Base-by-base conservation (phyloP, 2,113 vertebrate genomes). In the Grantiella picta region DNA sequence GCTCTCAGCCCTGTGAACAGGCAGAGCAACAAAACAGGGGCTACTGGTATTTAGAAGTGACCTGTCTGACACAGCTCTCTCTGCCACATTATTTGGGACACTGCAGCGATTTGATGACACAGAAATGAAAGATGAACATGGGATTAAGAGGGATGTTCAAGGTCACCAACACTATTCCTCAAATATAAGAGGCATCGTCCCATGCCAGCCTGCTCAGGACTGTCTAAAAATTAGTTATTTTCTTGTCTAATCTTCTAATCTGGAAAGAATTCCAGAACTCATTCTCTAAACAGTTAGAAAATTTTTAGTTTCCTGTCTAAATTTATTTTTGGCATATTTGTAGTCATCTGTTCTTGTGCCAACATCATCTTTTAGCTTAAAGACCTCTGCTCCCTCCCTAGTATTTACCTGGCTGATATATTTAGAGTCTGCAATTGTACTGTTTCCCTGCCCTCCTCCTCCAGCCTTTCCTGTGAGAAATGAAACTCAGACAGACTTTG, bases 341-440 rank as follows among this genome's bases (percentile, higher is more conserved):
- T 59, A 95, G 64, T 35, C 44, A 75, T 87, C 69, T 80, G 38
- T 80, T 95, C 61, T 49, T 86, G 66, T 92, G 85, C 92, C 82
- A 95, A 84, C 61, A 76, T 47, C 28, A 65, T 93, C 44, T 93
- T 92, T 95, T 60, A 87, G 31, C 63, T 87, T 71, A 76, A 96
- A 95, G 92, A 94, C 73, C 84, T 84, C 73, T 91, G 69, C 60
- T 91, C 53, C 38, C 69, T 95, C 78, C 61, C 61, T 52, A 44
- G 47, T 82, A 83, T 94, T 95, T 93, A 95, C 96, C 92, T 96
- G 95, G 70, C 8, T 29, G 78, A 44, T 76, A 35, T 63, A 81
- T 92, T 92, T 89, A 71, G 60, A 91, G 65, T 31, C 73, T 82
- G 35, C 49, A 76, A 9, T 56, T 27, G 18, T 22, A 71, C 36